These are phyloP conservation scores for Chionis minor DNA, from an alignment of 2,113 vertebrate species.

Conservation along the genomic window DNA sequence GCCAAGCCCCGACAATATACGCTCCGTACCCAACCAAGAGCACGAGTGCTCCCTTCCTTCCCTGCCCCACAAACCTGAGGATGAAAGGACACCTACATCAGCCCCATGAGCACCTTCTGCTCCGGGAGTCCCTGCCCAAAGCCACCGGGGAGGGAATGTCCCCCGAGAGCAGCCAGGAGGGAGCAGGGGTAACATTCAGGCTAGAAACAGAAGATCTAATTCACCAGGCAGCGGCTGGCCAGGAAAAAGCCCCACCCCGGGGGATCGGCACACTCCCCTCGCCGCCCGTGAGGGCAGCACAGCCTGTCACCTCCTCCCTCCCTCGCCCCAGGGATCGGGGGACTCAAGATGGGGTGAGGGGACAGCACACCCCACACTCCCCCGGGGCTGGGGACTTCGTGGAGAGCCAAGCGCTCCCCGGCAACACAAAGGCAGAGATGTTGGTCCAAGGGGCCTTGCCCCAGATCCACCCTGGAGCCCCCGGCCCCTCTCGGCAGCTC, in stretches of 20 bases:
- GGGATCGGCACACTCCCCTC: background rate
- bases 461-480: background rate
- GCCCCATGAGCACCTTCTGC: background rate
- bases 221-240: background rate
- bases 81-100: background rate
- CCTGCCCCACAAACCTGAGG: background rate
- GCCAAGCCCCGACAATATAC: rapidly evolving
- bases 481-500: background rate
- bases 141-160: background rate
- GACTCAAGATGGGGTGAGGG: background rate
- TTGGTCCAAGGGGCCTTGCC: rapidly evolving
- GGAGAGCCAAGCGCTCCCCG: background rate
- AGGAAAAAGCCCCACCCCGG: too few species aligned
- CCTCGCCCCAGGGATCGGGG: rapidly evolving
- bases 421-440: background rate
- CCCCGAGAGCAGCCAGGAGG: background rate
- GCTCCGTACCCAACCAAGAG: background rate
- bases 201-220: background rate
- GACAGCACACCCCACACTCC: background rate
- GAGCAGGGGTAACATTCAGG: background rate
- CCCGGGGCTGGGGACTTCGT: background rate
- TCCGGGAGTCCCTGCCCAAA: background rate
- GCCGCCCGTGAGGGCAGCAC: rapidly evolving
- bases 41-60: background rate
- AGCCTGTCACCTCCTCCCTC: too few species aligned